phyloP scores from a whole-genome alignment of 2,797 vertebrate genomes.

The Macroramphosus scolopax region DNA sequence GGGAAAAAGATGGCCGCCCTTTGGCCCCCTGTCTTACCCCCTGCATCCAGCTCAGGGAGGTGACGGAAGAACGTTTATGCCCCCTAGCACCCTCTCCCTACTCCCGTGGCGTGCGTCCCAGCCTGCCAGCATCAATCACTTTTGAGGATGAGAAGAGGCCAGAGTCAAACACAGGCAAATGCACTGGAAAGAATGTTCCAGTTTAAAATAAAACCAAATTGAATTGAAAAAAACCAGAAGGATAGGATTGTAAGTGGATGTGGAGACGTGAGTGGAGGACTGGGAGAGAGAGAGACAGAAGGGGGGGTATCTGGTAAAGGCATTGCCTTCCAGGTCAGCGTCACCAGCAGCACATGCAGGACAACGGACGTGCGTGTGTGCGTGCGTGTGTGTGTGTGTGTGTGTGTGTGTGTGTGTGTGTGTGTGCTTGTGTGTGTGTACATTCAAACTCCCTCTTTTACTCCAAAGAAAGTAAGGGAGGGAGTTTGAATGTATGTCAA shows the following conservation, averaged over 20 bases:
- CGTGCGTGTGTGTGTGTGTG: too few species aligned
- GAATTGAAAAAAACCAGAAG: constrained; percentile 19
- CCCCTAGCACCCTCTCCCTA: constrained; percentile 51
- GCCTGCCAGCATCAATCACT: constrained; percentile 70
- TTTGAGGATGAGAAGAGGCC: constrained; percentile 65
- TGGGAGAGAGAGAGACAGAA: not conserved
- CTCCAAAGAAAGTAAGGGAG: too few species aligned
- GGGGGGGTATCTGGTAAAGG: constrained; percentile 85
- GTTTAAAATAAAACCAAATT: constrained; percentile 73
- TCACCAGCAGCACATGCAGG: constrained; percentile 44
- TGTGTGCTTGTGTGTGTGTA: constrained; percentile 18
- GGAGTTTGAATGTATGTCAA: constrained; percentile 30
- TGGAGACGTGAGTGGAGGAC: constrained; percentile 5
- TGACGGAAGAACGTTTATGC: constrained; percentile 75
- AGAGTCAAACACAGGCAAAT: constrained; percentile 74
- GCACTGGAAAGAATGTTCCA: constrained; percentile 78
- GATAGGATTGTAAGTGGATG: constrained; percentile 35
- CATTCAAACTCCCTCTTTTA: too few species aligned
- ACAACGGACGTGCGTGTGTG: too few species aligned
- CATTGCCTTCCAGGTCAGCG: constrained; percentile 77
- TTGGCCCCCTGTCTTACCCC: constrained; percentile 66
- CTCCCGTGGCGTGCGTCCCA: constrained; percentile 69
- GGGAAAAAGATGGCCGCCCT: constrained; percentile 81
- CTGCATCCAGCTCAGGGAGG: constrained; percentile 72
- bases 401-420: too few species aligned